Percentiles rank a stretch among this genome's conserved stretches.
These are phyloP conservation scores for Uria aalge DNA, from an alignment of 2,113 vertebrate species.

Conservation along the genomic window DNA sequence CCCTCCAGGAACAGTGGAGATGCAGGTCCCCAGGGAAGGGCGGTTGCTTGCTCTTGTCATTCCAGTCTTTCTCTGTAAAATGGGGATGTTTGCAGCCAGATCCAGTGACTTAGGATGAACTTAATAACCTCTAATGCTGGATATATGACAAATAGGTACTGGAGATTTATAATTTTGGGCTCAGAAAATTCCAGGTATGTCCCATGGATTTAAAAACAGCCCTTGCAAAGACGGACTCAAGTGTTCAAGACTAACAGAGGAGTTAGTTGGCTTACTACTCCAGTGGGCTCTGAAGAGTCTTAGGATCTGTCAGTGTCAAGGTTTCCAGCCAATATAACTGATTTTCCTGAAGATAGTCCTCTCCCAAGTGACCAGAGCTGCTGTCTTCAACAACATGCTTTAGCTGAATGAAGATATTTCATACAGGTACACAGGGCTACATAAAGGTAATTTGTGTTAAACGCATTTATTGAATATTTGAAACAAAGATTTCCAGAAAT, in stretches of 20 bases:
- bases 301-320: background rate
- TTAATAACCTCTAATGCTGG: background rate
- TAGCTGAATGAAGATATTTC: background rate
- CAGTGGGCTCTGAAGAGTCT: background rate
- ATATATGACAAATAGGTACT: background rate
- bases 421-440: background rate
- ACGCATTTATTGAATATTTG: background rate
- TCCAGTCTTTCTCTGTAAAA: background rate
- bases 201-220: background rate
- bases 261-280: background rate
- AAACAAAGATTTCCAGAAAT: background rate
- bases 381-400: background rate
- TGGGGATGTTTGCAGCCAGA: background rate
- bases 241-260: background rate
- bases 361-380: background rate
- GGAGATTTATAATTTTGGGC: background rate
- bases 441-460: background rate
- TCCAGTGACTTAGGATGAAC: accelerated
- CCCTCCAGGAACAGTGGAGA: background rate
- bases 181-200: background rate
- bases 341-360: background rate
- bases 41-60: background rate
- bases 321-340: background rate
- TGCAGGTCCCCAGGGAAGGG: background rate
- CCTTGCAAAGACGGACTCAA: background rate